phyloP scores from a whole-genome alignment of 2,888 invertebrate genomes.

The Chrysina gloriosa region DNA sequence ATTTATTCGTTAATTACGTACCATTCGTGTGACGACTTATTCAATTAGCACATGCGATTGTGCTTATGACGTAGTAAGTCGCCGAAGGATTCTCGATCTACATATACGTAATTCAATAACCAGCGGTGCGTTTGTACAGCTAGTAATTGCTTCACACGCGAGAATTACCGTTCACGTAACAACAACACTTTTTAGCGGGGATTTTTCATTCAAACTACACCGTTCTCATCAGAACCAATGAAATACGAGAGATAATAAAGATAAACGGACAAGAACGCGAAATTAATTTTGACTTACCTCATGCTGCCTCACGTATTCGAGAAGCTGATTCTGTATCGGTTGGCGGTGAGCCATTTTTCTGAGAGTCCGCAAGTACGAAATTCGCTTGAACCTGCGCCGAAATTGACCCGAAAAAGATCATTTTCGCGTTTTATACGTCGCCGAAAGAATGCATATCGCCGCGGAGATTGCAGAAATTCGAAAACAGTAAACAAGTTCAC shows the following conservation, averaged over 20 bases:
- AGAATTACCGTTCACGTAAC: too few relatives aligned
- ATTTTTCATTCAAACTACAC: not conserved
- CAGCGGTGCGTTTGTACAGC: too few relatives aligned
- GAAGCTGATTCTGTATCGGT: slow-evolving; percentile 57
- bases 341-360: slow-evolving; percentile 47
- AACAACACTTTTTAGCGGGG: too few relatives aligned
- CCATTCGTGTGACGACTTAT: too few relatives aligned
- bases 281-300: too few relatives aligned
- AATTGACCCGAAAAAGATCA: not conserved
- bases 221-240: not conserved
- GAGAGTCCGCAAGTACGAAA: not conserved
- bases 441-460: not conserved
- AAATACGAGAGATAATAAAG: not conserved
- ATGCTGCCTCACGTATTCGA: slow-evolving; percentile 55
- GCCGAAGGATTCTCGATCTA: too few relatives aligned
- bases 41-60: too few relatives aligned
- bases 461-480: not conserved
- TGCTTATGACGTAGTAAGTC: too few relatives aligned
- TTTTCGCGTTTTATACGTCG: not conserved
- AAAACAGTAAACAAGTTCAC: not conserved
- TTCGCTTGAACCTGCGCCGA: not conserved
- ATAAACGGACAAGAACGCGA: too few relatives aligned
- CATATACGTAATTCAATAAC: too few relatives aligned
- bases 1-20: too few relatives aligned
- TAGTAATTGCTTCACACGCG: too few relatives aligned